Base-by-base conservation (phyloP, 1,140 invertebrate species). In the Drosophila lacertosa region DNA sequence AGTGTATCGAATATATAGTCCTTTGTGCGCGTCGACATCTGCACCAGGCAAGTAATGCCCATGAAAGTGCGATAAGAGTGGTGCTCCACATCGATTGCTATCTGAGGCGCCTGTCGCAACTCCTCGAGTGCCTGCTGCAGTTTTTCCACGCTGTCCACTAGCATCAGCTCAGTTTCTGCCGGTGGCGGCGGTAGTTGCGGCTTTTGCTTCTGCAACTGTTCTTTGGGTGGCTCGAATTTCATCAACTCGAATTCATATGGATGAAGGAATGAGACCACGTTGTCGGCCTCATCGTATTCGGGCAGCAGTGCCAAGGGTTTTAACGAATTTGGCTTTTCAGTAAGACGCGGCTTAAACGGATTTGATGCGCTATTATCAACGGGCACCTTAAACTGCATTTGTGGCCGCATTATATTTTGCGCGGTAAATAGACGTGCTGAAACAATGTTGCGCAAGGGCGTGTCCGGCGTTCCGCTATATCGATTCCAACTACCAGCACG, bases 1-100 rank as follows among this genome's bases (percentile, higher is more conserved):
- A 99, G 91, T 0, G 97, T 95, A 91, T 99, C 99, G 22, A 99
- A 93, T 6, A 99, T 93, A 90, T 97, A 99, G 92, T 99, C 99
- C 13, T 94, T 94, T 18, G 94, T 92, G 32, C 93, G 78, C 0
- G 98, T 98, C 0, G 98, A 98, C 77, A 99, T 97, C 92, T 99
- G 99, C 91, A 99, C 95, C 0, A 99, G 92, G 91, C 98, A 99
- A 0, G 97, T 98, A 37, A 96, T 96, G 9, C 95, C 98, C 93
- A 94, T 95, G 83, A 95, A 98, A 3, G 94, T 94, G 64, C 97
- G 92, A 82, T 97, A 98, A 0, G 95, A 95, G 91, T 98, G 97
- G 92, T 97, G 96, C 93, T 98, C 97, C 39, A 98, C 92, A 94
- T 99, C 98, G 13, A 98, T 93, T 24, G 97, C 96, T 72, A 99